These are phyloP conservation scores for Crypturellus tataupa DNA, from an alignment of 2,797 vertebrate genomes.

Conservation along the genomic window DNA sequence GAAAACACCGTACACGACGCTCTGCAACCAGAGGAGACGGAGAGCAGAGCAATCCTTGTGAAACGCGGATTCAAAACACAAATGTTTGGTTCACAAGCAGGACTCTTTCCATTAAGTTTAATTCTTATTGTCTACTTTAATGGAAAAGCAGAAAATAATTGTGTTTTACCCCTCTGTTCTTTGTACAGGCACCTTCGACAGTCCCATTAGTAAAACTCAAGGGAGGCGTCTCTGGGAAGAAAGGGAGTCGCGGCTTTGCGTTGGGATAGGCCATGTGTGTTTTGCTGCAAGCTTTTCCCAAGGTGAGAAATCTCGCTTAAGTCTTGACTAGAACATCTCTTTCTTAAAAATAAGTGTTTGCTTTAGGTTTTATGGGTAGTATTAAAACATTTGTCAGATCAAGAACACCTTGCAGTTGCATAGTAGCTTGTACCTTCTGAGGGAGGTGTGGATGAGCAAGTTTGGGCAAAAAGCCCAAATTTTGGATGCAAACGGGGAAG, in stretches of 20 bases:
- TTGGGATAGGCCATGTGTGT: neutral
- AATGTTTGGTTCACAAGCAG: neutral
- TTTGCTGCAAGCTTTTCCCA: neutral
- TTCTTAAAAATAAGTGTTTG: neutral
- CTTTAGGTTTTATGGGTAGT: neutral
- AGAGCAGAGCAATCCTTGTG: neutral
- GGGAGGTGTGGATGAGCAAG: neutral
- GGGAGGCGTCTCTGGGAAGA: neutral
- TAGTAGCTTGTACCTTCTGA: conserved; percentile 11
- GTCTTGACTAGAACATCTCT: neutral
- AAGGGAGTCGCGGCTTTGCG: neutral
- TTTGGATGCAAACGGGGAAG: neutral
- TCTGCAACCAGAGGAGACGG: accelerated
- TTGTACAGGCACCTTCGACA: neutral
- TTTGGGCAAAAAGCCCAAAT: neutral
- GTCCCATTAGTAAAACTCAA: neutral
- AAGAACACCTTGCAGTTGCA: neutral
- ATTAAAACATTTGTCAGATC: neutral
- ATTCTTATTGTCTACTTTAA: accelerated
- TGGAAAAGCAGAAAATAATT: neutral
- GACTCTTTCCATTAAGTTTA: neutral
- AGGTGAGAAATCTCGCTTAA: neutral
- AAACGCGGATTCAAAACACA: accelerated
- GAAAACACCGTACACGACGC: neutral
- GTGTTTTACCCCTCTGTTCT: neutral